phyloP scores from a whole-genome alignment of 2,113 vertebrate species.

The Polypterus senegalus region DNA sequence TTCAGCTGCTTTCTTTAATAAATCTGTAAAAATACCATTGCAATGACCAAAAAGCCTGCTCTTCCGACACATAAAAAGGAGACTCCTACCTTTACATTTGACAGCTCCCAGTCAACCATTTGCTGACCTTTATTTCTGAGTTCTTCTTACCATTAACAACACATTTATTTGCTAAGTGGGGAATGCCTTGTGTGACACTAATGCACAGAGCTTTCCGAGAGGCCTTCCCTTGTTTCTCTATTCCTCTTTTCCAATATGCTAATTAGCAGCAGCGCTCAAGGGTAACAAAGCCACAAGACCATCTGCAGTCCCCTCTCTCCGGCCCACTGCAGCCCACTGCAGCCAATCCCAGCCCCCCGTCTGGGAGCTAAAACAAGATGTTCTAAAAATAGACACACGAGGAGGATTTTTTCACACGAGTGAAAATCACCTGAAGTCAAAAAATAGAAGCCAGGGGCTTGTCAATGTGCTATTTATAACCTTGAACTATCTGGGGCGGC shows the following conservation, averaged over 20 bases:
- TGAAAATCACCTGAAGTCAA: constrained; percentile 47
- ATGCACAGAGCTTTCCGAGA: no score
- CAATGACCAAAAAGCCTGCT: no score
- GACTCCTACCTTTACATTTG: no score
- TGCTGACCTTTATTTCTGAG: no score
- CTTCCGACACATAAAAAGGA: no score
- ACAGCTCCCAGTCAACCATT: no score
- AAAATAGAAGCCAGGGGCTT: constrained; percentile 39
- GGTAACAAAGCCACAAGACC: constrained; percentile 10
- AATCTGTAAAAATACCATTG: no score
- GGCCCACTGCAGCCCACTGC: constrained; percentile 10
- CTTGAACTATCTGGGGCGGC: constrained; percentile 10
- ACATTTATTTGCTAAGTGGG: no score
- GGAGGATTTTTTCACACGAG: constrained; percentile 30
- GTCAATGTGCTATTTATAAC: constrained; percentile 43
- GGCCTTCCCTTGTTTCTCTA: no score
- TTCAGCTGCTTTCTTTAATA: no score
- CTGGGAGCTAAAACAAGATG: constrained; percentile 36
- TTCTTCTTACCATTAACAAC: no score
- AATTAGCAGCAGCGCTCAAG: constrained; percentile 19
- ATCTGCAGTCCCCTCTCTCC: constrained; percentile 7
- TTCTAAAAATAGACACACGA: constrained; percentile 46
- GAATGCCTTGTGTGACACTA: no score
- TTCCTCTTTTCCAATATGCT: neutral
- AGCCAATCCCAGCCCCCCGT: constrained; percentile 19